Conservation (phyloP, 2,888 invertebrate species). For the Phorcus lineatus region DNA sequence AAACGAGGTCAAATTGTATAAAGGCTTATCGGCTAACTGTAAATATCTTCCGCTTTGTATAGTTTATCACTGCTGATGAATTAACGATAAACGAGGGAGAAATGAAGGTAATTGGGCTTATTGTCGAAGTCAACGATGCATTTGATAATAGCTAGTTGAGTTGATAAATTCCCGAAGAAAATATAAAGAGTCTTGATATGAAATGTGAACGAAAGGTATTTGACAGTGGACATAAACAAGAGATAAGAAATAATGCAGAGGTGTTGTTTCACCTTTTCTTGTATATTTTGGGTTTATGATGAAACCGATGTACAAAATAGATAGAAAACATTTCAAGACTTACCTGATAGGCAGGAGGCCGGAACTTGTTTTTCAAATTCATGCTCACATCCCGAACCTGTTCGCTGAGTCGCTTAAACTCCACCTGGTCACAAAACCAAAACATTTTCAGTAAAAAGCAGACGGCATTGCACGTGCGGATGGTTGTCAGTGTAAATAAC, state of each 20-base stretch:
- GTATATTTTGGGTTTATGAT: no score
- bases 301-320: no score
- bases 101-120: no score
- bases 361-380: conserved; percentile 52
- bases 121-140: no score
- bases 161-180: no score
- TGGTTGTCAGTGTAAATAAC: neutral
- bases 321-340: neutral
- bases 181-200: no score
- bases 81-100: neutral
- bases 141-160: no score
- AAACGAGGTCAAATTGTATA: neutral
- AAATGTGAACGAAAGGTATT: no score
- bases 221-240: no score
- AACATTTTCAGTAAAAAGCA: conserved; percentile 34
- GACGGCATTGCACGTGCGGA: neutral
- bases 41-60: neutral
- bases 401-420: conserved; percentile 56
- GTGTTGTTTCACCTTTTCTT: no score
- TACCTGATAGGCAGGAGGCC: conserved; percentile 59
- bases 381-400: conserved; percentile 62
- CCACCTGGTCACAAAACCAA: conserved; percentile 59
- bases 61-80: neutral
- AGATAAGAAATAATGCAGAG: no score
- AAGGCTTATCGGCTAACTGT: neutral